A percentile compares a stretch with the other conserved stretches of the same genome.
These are phyloP conservation scores for Drosophila kanekoi DNA, from an alignment of 2,888 invertebrate genomes.

Conservation along the genomic window DNA sequence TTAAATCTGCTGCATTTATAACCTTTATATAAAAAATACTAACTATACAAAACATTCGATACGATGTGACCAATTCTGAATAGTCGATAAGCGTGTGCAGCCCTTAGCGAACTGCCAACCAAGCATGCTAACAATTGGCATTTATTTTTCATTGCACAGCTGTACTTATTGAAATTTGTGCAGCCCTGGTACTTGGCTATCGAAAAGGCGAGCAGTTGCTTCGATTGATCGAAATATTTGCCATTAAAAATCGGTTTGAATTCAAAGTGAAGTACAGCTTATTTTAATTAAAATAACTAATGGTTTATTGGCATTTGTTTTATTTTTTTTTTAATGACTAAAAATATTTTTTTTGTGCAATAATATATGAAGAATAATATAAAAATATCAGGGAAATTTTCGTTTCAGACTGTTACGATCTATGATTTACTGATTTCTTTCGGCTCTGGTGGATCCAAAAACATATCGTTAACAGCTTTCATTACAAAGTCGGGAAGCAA, in stretches of 20 bases:
- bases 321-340: background rate
- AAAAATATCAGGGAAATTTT: background rate
- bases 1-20: background rate
- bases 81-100: background rate
- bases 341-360: background rate
- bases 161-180: background rate
- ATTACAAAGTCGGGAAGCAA: conserved; percentile 86
- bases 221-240: background rate
- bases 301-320: background rate
- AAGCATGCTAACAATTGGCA: background rate
- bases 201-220: background rate
- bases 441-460: conserved; percentile 33
- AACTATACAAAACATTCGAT: background rate
- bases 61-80: background rate
- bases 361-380: background rate
- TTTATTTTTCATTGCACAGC: background rate
- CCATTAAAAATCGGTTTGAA: background rate
- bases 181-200: background rate
- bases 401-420: background rate
- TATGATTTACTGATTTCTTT: conserved; percentile 1
- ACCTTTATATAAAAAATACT: background rate
- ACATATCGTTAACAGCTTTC: conserved; percentile 64
- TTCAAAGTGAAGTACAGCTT: background rate
- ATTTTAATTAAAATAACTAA: background rate
- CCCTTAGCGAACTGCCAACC: background rate